Conservation (phyloP, 1,140 invertebrate species). For the Melipona quadrifasciata region DNA sequence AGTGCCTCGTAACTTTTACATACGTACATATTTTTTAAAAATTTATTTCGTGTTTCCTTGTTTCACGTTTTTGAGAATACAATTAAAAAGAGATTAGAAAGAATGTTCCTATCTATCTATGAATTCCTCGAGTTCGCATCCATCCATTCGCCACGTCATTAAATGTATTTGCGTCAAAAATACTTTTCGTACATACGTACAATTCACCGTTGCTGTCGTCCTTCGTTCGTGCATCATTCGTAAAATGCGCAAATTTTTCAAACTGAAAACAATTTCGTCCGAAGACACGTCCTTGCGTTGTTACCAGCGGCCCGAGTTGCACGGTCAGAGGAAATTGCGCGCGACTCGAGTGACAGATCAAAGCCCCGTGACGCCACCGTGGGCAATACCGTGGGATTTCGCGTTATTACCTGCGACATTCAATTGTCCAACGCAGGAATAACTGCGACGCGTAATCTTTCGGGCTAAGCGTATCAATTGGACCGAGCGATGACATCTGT, state of each 20-base stretch:
- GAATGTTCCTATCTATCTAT: no score
- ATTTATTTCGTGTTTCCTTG: not conserved
- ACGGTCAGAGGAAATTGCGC: not conserved
- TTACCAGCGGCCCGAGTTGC: not conserved
- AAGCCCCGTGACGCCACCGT: not conserved
- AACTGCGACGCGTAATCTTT: not conserved
- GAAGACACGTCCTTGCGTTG: not conserved
- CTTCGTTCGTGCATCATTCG: no score
- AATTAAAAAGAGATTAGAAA: no score
- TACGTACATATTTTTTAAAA: not conserved
- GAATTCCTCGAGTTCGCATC: no score
- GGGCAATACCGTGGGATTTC: not conserved
- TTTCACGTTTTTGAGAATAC: no score
- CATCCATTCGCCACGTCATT: no score
- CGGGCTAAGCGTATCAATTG: not conserved
- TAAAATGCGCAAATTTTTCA: not conserved
- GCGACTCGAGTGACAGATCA: not conserved
- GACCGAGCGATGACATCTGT: slow-evolving; percentile 49
- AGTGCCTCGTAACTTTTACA: not conserved
- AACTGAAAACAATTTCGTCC: not conserved
- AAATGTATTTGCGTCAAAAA: not conserved
- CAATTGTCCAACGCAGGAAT: not conserved
- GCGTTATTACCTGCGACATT: not conserved
- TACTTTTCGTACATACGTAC: not conserved
- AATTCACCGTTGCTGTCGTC: no score